phyloP scores from a whole-genome alignment of 2,888 invertebrate genomes.

The Drosophila antonietae region DNA sequence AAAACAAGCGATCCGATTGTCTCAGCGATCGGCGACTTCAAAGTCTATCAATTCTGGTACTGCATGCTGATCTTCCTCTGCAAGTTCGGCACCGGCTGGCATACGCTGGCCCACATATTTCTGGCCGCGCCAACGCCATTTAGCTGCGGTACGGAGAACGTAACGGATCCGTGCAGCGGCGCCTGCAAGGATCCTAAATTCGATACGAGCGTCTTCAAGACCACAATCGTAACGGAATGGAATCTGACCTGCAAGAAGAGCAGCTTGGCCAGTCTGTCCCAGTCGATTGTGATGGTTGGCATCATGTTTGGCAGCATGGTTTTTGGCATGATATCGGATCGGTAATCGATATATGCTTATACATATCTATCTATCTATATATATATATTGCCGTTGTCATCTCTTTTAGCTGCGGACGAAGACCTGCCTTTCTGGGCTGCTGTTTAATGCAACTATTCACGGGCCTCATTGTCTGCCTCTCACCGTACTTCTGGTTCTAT shows the following conservation, averaged over 20 bases:
- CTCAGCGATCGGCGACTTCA: conserved; percentile 89
- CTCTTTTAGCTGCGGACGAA: conserved; percentile 89
- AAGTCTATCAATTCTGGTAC: conserved; percentile 91
- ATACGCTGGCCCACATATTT: conserved; percentile 91
- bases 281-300: conserved; percentile 91
- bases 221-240: conserved; percentile 91
- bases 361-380: neutral
- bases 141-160: conserved; percentile 84
- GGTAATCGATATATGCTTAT: conserved; percentile 85
- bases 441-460: conserved; percentile 90
- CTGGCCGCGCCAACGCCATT: conserved; percentile 89
- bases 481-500: conserved; percentile 88
- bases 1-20: conserved; percentile 87
- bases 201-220: conserved; percentile 88
- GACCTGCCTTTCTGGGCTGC: conserved; percentile 89
- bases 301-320: conserved; percentile 90
- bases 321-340: conserved; percentile 91
- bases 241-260: conserved; percentile 86
- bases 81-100: conserved; percentile 93
- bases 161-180: conserved; percentile 85
- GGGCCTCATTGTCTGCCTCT: conserved; percentile 89
- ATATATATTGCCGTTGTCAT: neutral
- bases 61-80: conserved; percentile 89
- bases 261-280: conserved; percentile 90
- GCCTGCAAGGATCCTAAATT: conserved; percentile 87